Base-by-base conservation (phyloP, 2,113 vertebrate genomes). In the Cyprinus carpio region DNA sequence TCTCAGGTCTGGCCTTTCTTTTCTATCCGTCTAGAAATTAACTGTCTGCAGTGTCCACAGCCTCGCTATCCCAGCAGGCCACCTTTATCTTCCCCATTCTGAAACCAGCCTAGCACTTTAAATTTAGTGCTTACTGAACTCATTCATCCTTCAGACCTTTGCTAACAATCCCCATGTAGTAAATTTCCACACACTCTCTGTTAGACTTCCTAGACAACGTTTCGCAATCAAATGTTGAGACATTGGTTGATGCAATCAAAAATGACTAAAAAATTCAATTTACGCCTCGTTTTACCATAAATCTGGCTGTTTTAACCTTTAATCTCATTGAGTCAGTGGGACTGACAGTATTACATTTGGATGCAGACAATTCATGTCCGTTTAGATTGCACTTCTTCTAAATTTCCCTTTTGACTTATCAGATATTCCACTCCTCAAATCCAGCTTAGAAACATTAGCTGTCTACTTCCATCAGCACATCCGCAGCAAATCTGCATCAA, bases 111-210 rank as follows among this genome's bases (percentile, higher is more conserved):
- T 64, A 12, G 5, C 58, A 3, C 56, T 60, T 75, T 69, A 58
- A 58, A 82, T 80, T 29, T 34, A 37, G 51, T 31, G 56, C n/a
- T 62, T 80, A 87, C 15, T 80, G 64, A 64, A 72, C 54, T 34
- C 56, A 51, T 51, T 54, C 27, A 80, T 60, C 27, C 23, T 31
- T 34, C 2, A 43, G 40, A 43, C 40, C 40, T 43, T 43, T 84
- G 29, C 27, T 65, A 75, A 84, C 56, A 37, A 37, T 60, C 13
- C 29, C 56, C 77, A 79, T 40, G 11, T 23, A 84, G 67, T 75
- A 81, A 7, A 80, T 65, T 75, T 84, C 56, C 34, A 13, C 40
- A 27, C 12, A 65, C 25, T 20, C n/a, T 27, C n/a, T 27, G 23
- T 49, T 46, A 56, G 37, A 37, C 15, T 23, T 65, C 25, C 37